Percentiles rank a stretch among this genome's conserved stretches.
These are phyloP conservation scores for Brevimyrus niger DNA, from an alignment of 2,113 vertebrate genomes.

Conservation along the genomic window DNA sequence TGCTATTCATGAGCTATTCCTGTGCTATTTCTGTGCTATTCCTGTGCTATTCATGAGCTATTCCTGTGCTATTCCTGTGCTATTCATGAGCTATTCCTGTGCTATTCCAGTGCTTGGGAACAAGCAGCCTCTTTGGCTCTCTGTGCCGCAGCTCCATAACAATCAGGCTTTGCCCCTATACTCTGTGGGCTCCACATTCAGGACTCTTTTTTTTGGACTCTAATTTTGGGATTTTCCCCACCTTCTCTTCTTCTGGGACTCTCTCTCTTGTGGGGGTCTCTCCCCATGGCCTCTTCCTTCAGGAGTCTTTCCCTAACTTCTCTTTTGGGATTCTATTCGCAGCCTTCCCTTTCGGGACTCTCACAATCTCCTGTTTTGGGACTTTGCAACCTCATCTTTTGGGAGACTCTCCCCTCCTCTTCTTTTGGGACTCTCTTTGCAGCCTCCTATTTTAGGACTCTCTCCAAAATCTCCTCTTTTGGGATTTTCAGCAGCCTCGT, in stretches of 20 bases:
- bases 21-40: neutral
- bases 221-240: neutral
- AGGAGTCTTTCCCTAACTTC: neutral
- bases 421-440: too few relatives aligned
- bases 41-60: too few relatives aligned
- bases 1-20: too few relatives aligned
- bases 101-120: neutral
- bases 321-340: too few relatives aligned
- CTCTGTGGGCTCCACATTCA: neutral
- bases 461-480: neutral
- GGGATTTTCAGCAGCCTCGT: neutral
- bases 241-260: neutral
- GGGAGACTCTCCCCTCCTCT: too few relatives aligned
- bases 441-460: neutral
- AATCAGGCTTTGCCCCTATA: neutral
- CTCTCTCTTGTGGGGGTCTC: neutral
- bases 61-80: neutral
- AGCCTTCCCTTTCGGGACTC: neutral
- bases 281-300: neutral
- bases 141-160: constrained; percentile 23
- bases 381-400: too few relatives aligned
- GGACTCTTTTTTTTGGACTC: neutral
- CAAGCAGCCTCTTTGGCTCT: constrained; percentile 25
- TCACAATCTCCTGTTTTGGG: neutral
- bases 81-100: too few relatives aligned